phyloP scores from a whole-genome alignment of 2,113 vertebrate genomes.

The Aleadryas rufinucha region DNA sequence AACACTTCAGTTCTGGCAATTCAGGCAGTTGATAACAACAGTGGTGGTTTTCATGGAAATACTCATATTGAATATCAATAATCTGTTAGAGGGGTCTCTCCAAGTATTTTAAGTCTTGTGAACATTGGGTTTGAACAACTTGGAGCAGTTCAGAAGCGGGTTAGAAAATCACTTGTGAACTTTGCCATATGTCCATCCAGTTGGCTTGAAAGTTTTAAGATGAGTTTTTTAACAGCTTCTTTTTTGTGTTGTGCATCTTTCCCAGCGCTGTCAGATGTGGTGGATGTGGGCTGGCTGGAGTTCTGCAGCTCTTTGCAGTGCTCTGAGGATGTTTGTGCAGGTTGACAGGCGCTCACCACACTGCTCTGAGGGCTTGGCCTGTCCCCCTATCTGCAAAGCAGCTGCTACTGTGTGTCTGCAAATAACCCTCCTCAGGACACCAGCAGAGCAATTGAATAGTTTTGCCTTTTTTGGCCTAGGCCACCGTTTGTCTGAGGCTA shows the following conservation, averaged over 20 bases:
- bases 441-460: slow-evolving; percentile 71
- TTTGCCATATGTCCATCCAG: not conserved
- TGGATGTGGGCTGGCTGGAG: not conserved
- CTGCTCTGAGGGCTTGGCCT: not conserved
- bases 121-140: not conserved
- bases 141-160: not conserved
- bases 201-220: not conserved
- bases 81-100: not conserved
- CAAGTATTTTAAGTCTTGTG: not conserved
- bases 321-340: not conserved
- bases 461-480: slow-evolving; percentile 80
- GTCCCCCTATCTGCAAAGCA: slow-evolving; percentile 46
- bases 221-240: not conserved
- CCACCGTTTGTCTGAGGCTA: slow-evolving; percentile 68
- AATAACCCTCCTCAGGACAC: slow-evolving; percentile 71
- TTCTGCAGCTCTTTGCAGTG: not conserved
- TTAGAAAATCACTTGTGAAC: not conserved
- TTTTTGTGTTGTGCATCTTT: not conserved
- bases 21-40: not conserved
- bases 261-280: not conserved
- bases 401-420: slow-evolving; percentile 67
- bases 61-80: not conserved
- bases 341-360: not conserved
- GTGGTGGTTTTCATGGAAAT: not conserved
- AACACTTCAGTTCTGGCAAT: not conserved